Evolutionary conservation across 2,797 vertebrate species (phyloP).

Genomic region (Sitta carolinensis): DNA sequence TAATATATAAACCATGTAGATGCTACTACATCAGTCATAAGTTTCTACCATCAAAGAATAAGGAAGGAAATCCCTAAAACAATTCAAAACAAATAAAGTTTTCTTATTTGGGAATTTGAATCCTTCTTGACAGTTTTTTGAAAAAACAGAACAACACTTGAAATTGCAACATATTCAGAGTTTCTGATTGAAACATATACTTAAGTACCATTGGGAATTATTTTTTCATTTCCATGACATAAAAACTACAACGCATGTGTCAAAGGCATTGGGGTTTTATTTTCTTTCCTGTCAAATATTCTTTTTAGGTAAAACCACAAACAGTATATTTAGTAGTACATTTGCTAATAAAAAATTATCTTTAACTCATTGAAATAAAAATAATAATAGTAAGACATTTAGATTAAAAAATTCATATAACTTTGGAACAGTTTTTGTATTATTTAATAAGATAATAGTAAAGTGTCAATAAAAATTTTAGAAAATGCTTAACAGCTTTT

Average conservation of each 20-base stretch:
- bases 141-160: background rate
- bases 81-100: background rate
- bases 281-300: background rate
- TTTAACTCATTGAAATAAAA: background rate
- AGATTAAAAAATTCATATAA: background rate
- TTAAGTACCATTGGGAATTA: background rate
- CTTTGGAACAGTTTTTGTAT: background rate
- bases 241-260: background rate
- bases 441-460: background rate
- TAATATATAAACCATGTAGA: background rate
- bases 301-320: background rate
- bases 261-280: background rate
- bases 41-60: background rate
- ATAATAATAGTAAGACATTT: background rate
- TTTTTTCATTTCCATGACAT: background rate
- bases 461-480: background rate
- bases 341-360: background rate
- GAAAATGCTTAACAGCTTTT: background rate
- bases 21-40: background rate
- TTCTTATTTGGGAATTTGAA: background rate
- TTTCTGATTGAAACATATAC: background rate
- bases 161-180: background rate
- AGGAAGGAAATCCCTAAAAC: background rate
- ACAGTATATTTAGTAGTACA: background rate
- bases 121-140: background rate